phyloP scores from a whole-genome alignment of 2,113 vertebrate species.

The Desmodus rotundus region DNA sequence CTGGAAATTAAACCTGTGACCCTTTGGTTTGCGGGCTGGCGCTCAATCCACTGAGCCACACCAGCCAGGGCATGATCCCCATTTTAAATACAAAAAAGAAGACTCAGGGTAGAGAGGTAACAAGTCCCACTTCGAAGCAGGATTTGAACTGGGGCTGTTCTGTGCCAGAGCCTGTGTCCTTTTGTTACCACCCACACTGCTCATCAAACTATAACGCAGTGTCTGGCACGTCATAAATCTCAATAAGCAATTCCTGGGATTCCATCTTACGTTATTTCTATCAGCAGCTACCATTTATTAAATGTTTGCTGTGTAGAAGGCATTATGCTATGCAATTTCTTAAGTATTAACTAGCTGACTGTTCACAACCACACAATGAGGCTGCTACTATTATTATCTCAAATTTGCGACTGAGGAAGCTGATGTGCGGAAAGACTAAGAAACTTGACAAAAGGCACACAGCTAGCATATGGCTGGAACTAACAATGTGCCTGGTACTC shows the following conservation, averaged over 20 bases:
- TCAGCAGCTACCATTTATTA: background rate
- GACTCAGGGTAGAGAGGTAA: background rate
- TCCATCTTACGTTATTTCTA: background rate
- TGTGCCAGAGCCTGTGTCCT: background rate
- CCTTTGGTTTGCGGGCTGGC: too few relatives aligned
- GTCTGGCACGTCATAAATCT: background rate
- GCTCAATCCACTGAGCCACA: too few relatives aligned
- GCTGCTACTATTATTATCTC: background rate
- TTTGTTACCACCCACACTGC: background rate
- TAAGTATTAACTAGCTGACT: background rate
- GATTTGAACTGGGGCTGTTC: background rate
- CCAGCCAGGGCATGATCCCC: background rate
- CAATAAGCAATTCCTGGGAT: background rate
- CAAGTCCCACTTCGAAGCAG: background rate
- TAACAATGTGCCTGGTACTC: background rate
- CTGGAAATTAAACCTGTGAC: too few relatives aligned
- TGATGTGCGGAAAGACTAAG: background rate
- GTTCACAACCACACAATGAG: background rate
- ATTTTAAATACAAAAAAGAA: background rate
- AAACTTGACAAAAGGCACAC: background rate
- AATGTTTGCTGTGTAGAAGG: background rate
- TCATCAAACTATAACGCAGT: background rate
- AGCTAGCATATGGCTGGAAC: background rate
- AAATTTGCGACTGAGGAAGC: background rate
- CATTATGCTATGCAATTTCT: background rate